Base-by-base conservation (phyloP, 2,888 invertebrate species). In the Onthophagus sagittarius region DNA sequence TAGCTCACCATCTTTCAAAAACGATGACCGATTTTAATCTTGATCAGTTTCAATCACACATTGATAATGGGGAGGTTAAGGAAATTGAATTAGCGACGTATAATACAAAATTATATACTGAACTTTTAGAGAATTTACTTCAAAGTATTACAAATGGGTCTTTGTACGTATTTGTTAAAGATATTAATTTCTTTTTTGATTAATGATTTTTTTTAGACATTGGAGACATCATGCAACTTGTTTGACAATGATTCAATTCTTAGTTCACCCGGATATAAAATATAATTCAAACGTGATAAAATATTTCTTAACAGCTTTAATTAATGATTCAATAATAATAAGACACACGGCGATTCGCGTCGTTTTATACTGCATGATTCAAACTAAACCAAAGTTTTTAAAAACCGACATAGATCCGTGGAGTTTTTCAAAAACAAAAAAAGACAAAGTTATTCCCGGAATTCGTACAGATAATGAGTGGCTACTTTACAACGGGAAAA, bases 221-320 rank as follows among this genome's bases (percentile, higher is more conserved):
- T 96, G 97, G 97, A 90, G 95, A 69, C 94, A 94, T 77, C 88
- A 92, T 71, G 89, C 91, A 77, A 89, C 95, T 83, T 92, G 92
- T 0, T 89, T 94, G 83, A 89, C 90, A 76, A 90, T 96, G 85
- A 85, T 96, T 6, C 88, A 89, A 0, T 88, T 90, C 79, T 87
- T 95, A 73, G 89, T 94, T 0, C 92, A 95, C 75, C 88, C 91
- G 0, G 92, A 94, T 82, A 88, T 91, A 0, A 84, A 86, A 4
- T 91, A 92, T 83, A 90, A 93, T 0, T 83, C 89, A 0, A 83
- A 87, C 7, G 89, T 91, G 0, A 91, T 94, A 0, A 87, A 88
- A 31, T 88, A 92, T 72, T 90, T 93, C 78, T 85, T 92, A 0
- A 86, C 89, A 53, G 88, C 90, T 2, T 86, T 94, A 0, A 86